Evolutionary conservation across 30 jellyfish, hydroid and myxozoan species (phyloP).

Genomic region (Hydra vulgaris): DNA sequence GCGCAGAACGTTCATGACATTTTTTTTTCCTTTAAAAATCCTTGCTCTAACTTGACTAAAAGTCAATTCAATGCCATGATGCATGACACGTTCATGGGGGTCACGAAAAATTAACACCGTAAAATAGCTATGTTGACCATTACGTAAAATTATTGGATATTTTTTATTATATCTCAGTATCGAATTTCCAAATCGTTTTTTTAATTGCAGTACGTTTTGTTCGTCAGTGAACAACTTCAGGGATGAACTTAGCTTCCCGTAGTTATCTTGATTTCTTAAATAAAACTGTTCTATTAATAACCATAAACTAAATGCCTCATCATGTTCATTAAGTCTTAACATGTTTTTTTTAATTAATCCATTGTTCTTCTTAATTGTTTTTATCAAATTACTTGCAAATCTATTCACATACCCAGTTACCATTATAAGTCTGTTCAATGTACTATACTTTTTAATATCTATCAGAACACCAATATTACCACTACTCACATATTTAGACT

Average conservation of each 20-base stretch:
- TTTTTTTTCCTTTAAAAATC: constrained; percentile 1
- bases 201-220: not conserved
- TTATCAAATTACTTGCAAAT: too few relatives aligned
- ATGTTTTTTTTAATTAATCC: too few relatives aligned
- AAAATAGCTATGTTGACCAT: not conserved
- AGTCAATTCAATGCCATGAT: constrained; percentile 22
- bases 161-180: too few relatives aligned
- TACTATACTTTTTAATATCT: too few relatives aligned
- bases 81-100: constrained; percentile 3
- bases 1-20: not conserved
- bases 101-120: constrained; percentile 4
- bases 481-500: not conserved
- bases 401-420: too few relatives aligned
- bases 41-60: not conserved
- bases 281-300: not conserved
- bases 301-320: constrained; percentile 9
- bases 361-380: too few relatives aligned
- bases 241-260: constrained; percentile 1
- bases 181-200: constrained; percentile 14
- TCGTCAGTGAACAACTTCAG: constrained; percentile 12
- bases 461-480: not conserved
- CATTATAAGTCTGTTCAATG: too few relatives aligned
- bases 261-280: not conserved
- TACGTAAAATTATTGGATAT: too few relatives aligned
- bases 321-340: too few relatives aligned